Percentiles rank a stretch among this genome's conserved stretches.
These are phyloP conservation scores for Zaprionus taronus DNA, from an alignment of 1,140 invertebrate genomes.

Conservation along the genomic window DNA sequence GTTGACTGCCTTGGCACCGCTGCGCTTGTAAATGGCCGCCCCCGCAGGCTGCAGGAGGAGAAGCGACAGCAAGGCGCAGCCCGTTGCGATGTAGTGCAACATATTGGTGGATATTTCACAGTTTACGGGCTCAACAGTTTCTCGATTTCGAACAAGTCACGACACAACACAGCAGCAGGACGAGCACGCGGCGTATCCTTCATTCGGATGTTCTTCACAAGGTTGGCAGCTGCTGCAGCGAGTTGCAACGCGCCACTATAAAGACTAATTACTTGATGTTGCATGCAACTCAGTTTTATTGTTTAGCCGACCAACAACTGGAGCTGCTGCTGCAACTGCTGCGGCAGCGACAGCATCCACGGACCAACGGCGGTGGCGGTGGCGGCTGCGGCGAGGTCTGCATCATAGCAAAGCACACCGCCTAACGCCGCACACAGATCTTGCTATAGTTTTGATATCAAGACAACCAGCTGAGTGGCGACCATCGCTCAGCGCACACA, in stretches of 20 bases:
- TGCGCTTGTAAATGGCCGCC: slow-evolving; percentile 68
- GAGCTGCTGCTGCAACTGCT: slow-evolving; percentile 23
- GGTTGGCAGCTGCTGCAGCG: slow-evolving; percentile 67
- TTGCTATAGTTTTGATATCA: slow-evolving; percentile 80
- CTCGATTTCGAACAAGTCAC: slow-evolving; percentile 20
- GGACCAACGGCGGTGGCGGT: slow-evolving; percentile 21
- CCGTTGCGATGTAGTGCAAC: slow-evolving; percentile 48
- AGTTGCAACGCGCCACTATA: slow-evolving; percentile 64
- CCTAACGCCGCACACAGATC: slow-evolving; percentile 30
- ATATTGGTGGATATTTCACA: slow-evolving; percentile 35
- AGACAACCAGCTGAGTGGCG: slow-evolving; percentile 61
- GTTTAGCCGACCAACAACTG: slow-evolving; percentile 53
- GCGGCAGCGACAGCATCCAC: slow-evolving; percentile 50
- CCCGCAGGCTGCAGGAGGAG: slow-evolving; percentile 33
- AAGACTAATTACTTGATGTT: slow-evolving; percentile 80
- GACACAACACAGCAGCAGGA: slow-evolving; percentile 29
- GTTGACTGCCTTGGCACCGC: slow-evolving; percentile 56
- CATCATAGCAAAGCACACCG: slow-evolving; percentile 31
- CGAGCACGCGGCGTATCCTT: slow-evolving; percentile 72
- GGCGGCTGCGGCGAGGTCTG: slow-evolving; percentile 21
- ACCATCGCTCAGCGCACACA: slow-evolving; percentile 52
- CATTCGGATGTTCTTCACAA: slow-evolving; percentile 62
- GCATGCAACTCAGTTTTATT: slow-evolving; percentile 84
- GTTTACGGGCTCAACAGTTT: slow-evolving; percentile 12
- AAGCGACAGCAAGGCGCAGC: slow-evolving; percentile 58